A percentile compares a stretch with the other conserved stretches of the same genome.
phyloP scores from a whole-genome alignment of 2,113 vertebrate genomes.

The Oenanthe oenanthe region DNA sequence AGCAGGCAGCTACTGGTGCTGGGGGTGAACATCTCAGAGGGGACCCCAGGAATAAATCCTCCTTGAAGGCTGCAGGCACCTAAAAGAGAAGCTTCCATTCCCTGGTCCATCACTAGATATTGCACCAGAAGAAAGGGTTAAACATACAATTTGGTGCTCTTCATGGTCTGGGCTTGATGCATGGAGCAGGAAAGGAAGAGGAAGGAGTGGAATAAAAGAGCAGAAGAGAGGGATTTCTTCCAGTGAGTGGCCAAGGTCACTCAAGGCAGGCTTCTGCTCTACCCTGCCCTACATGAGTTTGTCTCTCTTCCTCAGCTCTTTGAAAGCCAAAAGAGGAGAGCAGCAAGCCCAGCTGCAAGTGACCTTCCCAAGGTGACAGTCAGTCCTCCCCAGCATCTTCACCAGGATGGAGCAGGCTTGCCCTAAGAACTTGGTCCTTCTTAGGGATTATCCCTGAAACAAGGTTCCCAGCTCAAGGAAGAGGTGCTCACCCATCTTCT shows the following conservation, averaged over 20 bases:
- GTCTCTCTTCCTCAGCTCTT: not conserved
- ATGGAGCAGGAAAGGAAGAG: not conserved
- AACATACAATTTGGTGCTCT: not conserved
- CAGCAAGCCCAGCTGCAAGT: not conserved
- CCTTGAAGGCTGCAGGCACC: not conserved
- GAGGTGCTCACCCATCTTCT: not conserved
- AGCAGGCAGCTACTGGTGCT: not conserved
- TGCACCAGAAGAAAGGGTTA: not conserved
- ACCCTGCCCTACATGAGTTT: not conserved
- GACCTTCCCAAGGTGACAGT: not conserved
- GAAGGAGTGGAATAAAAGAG: not conserved
- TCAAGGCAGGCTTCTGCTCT: not conserved
- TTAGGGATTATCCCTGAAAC: not conserved
- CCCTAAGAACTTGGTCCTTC: not conserved
- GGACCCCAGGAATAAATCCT: not conserved
- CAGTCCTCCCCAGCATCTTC: not conserved
- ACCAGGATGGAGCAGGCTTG: not conserved
- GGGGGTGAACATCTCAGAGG: accelerated
- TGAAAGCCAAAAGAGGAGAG: not conserved
- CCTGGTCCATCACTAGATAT: not conserved
- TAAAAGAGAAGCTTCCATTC: not conserved
- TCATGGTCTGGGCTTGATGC: not conserved
- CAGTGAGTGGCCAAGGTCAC: not conserved
- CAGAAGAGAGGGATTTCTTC: not conserved
- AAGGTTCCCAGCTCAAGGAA: not conserved